Evolutionary conservation across 2,888 invertebrate species (phyloP).

Genomic region (Trichopoda pennipes): DNA sequence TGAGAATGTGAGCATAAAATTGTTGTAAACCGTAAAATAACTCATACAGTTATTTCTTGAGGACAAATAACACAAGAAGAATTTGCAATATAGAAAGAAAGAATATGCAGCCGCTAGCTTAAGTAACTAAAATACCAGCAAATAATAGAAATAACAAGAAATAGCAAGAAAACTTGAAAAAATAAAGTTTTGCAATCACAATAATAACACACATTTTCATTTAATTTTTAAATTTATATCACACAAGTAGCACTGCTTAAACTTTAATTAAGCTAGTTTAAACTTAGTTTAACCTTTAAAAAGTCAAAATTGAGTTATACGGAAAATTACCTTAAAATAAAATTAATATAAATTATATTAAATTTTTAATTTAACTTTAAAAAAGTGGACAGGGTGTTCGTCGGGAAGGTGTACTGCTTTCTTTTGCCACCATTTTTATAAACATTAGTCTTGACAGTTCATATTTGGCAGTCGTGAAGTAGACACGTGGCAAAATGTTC

Average conservation of each 20-base stretch:
- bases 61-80: background rate
- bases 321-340: no score
- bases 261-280: background rate
- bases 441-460: no score
- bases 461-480: no score
- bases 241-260: background rate
- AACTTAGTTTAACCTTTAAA: background rate
- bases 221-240: background rate
- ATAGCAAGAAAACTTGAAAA: background rate
- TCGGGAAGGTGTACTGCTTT: no score
- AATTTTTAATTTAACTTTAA: no score
- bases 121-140: constrained; percentile 32
- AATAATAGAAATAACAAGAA: constrained; percentile 19
- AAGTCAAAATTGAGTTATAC: background rate
- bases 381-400: no score
- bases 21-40: constrained; percentile 42
- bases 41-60: constrained; percentile 36
- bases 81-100: constrained; percentile 1
- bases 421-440: no score
- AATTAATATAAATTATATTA: no score
- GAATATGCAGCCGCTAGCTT: constrained; percentile 34
- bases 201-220: background rate
- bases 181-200: background rate
- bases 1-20: constrained; percentile 39
- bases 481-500: no score